phyloP scores from a whole-genome alignment of 1,140 invertebrate species.

The Atopsyche davidsoni region DNA sequence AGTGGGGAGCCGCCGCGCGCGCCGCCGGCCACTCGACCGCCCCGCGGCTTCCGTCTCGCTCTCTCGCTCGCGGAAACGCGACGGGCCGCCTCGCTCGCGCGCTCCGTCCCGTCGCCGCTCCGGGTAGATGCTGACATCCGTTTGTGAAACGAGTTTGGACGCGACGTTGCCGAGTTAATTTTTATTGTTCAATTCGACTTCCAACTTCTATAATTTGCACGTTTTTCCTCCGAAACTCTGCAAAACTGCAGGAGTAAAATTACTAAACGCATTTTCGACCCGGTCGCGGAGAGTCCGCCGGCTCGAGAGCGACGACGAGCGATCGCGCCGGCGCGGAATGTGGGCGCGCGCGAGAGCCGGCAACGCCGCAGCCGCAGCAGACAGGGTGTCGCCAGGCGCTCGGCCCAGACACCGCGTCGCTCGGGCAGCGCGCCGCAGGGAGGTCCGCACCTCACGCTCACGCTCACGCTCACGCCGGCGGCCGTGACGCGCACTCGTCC shows the following conservation, averaged over 20 bases:
- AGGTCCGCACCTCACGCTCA: too few relatives aligned
- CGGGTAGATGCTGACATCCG: conserved; percentile 50
- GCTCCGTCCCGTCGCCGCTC: conserved; percentile 20
- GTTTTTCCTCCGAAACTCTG: background rate
- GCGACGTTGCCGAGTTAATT: conserved; percentile 45
- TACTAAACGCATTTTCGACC: conserved; percentile 14
- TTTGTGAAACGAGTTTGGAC: conserved; percentile 59
- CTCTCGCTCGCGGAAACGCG: background rate
- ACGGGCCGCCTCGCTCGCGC: conserved; percentile 1
- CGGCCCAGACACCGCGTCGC: conserved; percentile 65
- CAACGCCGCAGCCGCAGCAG: conserved; percentile 71
- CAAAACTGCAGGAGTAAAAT: too few relatives aligned
- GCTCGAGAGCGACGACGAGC: conserved; percentile 34
- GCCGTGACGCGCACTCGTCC: too few relatives aligned
- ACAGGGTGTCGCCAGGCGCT: conserved; percentile 81
- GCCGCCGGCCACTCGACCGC: background rate
- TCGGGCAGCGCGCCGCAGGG: conserved; percentile 33
- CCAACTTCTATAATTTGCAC: conserved; percentile 37
- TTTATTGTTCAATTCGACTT: conserved; percentile 21
- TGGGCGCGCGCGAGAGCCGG: conserved; percentile 51
- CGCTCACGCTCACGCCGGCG: too few relatives aligned
- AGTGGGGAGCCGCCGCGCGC: conserved; percentile 20
- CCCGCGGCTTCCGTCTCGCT: conserved; percentile 5
- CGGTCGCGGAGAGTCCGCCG: conserved; percentile 39
- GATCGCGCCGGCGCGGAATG: conserved; percentile 46